Evolutionary conservation across 1,140 invertebrate species (phyloP).

Genomic region (Phymastichus coffea): DNA sequence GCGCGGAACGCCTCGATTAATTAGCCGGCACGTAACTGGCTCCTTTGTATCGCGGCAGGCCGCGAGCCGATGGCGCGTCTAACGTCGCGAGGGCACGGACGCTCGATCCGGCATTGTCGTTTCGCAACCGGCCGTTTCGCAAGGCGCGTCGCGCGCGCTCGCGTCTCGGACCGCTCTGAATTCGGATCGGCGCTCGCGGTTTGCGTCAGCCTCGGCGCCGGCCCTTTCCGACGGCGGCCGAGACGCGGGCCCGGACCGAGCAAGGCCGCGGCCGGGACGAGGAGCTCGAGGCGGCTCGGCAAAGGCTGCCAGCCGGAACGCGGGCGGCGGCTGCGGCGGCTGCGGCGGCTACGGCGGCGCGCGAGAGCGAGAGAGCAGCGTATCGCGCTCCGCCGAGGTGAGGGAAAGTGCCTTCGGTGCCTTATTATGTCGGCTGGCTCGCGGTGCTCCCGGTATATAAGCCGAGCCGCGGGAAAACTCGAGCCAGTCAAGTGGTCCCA

Average conservation of each 20-base stretch:
- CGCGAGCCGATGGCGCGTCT: too few relatives aligned
- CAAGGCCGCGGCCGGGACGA: neutral
- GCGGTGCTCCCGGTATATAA: constrained; percentile 23
- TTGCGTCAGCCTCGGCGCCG: too few relatives aligned
- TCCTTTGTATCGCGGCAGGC: too few relatives aligned
- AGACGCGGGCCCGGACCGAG: neutral
- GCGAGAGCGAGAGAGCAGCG: neutral
- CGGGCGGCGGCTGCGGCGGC: too few relatives aligned
- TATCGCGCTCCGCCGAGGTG: neutral
- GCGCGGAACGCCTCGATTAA: neutral
- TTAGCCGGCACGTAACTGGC: too few relatives aligned
- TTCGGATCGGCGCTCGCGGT: too few relatives aligned
- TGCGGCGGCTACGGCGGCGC: neutral
- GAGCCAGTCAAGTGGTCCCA: constrained; percentile 24
- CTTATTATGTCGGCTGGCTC: neutral
- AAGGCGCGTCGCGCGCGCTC: too few relatives aligned
- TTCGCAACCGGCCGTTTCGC: too few relatives aligned
- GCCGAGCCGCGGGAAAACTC: constrained; percentile 25
- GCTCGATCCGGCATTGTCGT: too few relatives aligned
- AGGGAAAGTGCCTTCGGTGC: constrained; percentile 27
- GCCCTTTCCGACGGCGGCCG: neutral
- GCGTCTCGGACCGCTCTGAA: too few relatives aligned
- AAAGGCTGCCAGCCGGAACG: too few relatives aligned
- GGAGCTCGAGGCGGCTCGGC: neutral
- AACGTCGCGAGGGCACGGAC: too few relatives aligned